Conservation (phyloP, 2,888 invertebrate genomes). For the Eubasilissa splendida region DNA sequence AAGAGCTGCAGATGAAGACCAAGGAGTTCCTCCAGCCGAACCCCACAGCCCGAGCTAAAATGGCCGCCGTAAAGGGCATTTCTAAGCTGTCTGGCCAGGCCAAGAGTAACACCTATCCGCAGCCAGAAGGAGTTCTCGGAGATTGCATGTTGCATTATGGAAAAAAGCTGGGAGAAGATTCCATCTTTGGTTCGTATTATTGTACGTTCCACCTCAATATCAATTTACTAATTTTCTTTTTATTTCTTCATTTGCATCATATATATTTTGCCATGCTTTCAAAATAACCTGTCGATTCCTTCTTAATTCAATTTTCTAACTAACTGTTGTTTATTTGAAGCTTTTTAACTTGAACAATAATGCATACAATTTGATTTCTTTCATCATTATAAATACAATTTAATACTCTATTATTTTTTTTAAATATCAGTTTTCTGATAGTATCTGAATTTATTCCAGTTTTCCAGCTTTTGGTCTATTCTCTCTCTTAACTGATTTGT, state of each 20-base stretch:
- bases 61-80: slow-evolving; percentile 95
- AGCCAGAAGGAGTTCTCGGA: slow-evolving; percentile 97
- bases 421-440: too few relatives aligned
- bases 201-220: background rate
- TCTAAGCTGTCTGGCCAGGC: slow-evolving; percentile 98
- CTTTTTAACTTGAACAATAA: too few relatives aligned
- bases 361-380: too few relatives aligned
- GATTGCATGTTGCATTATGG: slow-evolving; percentile 98
- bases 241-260: background rate
- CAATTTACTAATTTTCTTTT: background rate
- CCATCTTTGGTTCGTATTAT: slow-evolving; percentile 82
- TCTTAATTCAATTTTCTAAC: too few relatives aligned
- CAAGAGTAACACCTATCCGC: slow-evolving; percentile 97
- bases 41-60: slow-evolving; percentile 95
- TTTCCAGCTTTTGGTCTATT: too few relatives aligned
- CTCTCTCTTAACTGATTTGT: too few relatives aligned
- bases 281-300: too few relatives aligned
- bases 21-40: slow-evolving; percentile 99
- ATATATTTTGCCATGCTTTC: too few relatives aligned
- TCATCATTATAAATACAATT: too few relatives aligned
- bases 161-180: slow-evolving; percentile 95
- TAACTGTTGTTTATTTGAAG: too few relatives aligned
- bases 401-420: too few relatives aligned
- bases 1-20: slow-evolving; percentile 96
- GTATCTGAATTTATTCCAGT: too few relatives aligned